These are phyloP conservation scores for Cladopsammia gracilis DNA, from an alignment of 64 coral and sea anemone species.

Conservation along the genomic window DNA sequence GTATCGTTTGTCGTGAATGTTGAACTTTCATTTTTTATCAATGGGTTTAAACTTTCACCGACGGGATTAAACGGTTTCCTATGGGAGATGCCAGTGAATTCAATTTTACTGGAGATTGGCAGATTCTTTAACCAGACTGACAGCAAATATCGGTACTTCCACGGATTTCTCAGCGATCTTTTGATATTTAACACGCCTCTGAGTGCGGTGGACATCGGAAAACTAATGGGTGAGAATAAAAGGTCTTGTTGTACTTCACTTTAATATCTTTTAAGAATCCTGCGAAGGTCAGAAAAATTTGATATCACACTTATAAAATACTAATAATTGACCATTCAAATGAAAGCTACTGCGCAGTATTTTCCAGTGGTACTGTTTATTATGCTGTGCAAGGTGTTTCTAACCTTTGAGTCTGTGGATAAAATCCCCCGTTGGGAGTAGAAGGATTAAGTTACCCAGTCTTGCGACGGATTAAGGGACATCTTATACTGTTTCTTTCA, in stretches of 20 bases:
- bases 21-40: neutral
- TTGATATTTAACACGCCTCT: conserved; percentile 27
- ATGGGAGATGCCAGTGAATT: neutral
- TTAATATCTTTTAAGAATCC: neutral
- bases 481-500: no score
- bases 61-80: neutral
- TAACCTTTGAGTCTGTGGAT: no score
- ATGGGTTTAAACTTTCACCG: neutral
- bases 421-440: no score
- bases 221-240: conserved; percentile 36
- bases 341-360: no score
- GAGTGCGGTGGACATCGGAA: conserved; percentile 6
- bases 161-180: conserved; percentile 62
- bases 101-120: conserved; percentile 1
- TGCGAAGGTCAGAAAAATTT: neutral
- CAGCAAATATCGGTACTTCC: conserved; percentile 23
- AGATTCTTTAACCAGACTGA: neutral
- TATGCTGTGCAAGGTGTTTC: no score
- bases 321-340: no score
- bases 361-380: no score
- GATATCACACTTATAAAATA: no score
- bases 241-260: neutral
- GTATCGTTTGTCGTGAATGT: neutral
- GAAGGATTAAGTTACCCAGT: no score
- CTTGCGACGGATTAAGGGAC: no score